Conservation (phyloP, 1,140 invertebrate species). For the Drosophila sproati region DNA sequence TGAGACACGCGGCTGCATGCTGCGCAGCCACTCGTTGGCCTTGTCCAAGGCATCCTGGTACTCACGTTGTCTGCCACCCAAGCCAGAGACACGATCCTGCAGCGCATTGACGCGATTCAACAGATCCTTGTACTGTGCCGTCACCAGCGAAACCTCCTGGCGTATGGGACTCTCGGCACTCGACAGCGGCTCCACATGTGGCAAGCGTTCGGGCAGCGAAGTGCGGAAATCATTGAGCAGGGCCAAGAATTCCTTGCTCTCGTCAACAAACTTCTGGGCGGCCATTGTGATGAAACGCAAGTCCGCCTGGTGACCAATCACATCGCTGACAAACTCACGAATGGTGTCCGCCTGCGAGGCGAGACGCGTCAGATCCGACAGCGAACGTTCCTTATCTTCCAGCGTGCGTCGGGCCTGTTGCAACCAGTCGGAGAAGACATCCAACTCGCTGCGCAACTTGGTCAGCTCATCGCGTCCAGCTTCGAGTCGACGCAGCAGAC, state of each 20-base stretch:
- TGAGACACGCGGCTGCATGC: slow-evolving; percentile 91
- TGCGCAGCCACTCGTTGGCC: slow-evolving; percentile 92
- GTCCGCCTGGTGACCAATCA: slow-evolving; percentile 97
- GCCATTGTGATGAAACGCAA: slow-evolving; percentile 97
- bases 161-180: slow-evolving; percentile 89
- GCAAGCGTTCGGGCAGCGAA: slow-evolving; percentile 90
- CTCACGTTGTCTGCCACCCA: slow-evolving; percentile 91
- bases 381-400: slow-evolving; percentile 93
- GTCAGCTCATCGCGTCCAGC: slow-evolving; percentile 94
- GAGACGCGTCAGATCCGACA: slow-evolving; percentile 91
- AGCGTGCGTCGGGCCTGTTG: slow-evolving; percentile 91
- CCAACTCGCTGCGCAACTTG: slow-evolving; percentile 91
- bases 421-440: slow-evolving; percentile 94
- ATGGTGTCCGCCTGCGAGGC: slow-evolving; percentile 90
- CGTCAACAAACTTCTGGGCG: slow-evolving; percentile 97
- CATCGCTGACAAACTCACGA: slow-evolving; percentile 95
- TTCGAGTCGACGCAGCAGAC: slow-evolving; percentile 90
- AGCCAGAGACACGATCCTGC: slow-evolving; percentile 90
- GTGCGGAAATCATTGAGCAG: slow-evolving; percentile 94
- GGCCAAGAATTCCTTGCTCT: slow-evolving; percentile 94
- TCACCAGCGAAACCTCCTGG: slow-evolving; percentile 89
- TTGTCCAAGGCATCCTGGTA: slow-evolving; percentile 94
- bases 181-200: slow-evolving; percentile 89
- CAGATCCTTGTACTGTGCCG: slow-evolving; percentile 90
- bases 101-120: slow-evolving; percentile 92